phyloP scores from a whole-genome alignment of 2,113 vertebrate genomes.

The Ceratotherium simum region DNA sequence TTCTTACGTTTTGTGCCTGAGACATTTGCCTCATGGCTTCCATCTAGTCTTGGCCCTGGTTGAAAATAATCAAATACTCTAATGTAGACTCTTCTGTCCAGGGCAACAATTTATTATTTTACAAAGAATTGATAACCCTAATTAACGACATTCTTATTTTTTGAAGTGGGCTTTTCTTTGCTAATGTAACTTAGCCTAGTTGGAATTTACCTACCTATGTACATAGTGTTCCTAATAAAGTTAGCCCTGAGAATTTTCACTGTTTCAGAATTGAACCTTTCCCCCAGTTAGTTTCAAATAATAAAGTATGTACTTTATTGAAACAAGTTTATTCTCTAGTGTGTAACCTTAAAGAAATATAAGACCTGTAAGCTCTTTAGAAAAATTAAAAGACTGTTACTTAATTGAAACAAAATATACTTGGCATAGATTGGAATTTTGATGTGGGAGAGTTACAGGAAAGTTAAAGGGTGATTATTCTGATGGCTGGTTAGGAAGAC shows the following conservation, averaged over 20 bases:
- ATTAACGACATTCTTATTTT: background rate
- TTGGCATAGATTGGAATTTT: conserved; percentile 17
- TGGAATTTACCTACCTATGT: background rate
- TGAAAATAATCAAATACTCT: background rate
- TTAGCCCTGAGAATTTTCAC: conserved; percentile 7
- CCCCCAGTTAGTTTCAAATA: background rate
- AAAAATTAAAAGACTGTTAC: background rate
- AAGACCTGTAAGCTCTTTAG: background rate
- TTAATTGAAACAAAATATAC: conserved; percentile 39
- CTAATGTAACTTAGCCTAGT: background rate
- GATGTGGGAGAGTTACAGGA: background rate
- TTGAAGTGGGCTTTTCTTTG: background rate
- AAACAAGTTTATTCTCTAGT: conserved; percentile 8
- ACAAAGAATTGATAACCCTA: background rate
- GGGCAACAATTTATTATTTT: background rate
- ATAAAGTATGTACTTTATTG: background rate
- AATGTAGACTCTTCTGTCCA: background rate
- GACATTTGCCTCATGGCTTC: background rate
- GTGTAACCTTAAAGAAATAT: background rate
- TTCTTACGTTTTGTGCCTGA: background rate
- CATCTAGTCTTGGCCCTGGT: background rate
- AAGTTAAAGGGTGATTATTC: conserved; percentile 21
- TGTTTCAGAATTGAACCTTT: conserved; percentile 34
- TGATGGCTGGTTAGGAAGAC: conserved; percentile 1
- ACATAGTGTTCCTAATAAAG: conserved; percentile 34